Evolutionary conservation across 2,888 invertebrate genomes (phyloP).

Genomic region (Yponomeuta malinellus): DNA sequence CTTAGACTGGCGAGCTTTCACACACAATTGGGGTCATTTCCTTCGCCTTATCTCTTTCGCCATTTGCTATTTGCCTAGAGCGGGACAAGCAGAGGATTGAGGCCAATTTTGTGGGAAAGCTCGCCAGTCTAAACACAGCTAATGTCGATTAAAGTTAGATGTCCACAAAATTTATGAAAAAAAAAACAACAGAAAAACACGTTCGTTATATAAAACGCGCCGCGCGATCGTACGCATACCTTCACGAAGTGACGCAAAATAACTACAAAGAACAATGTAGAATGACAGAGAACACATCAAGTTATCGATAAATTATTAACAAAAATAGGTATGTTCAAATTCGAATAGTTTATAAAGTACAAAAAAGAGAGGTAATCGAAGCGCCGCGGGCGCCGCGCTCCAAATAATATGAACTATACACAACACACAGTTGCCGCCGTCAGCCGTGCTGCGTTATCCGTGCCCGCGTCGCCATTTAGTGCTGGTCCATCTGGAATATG

Average conservation of each 20-base stretch:
- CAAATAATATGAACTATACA: conserved; percentile 30
- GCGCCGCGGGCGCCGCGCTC: conserved; percentile 21
- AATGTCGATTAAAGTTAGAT: neutral
- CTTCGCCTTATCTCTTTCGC: too few relatives aligned
- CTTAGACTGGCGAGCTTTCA: too few relatives aligned
- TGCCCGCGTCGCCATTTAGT: conserved; percentile 43
- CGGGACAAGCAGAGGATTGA: too few relatives aligned
- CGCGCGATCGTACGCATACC: neutral
- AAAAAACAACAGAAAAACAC: neutral
- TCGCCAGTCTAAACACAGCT: too few relatives aligned
- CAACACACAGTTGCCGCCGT: conserved; percentile 8
- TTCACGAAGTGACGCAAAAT: conserved; percentile 44
- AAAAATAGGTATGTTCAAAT: conserved; percentile 64
- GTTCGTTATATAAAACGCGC: neutral
- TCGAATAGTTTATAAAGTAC: conserved; percentile 42
- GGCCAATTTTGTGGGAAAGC: too few relatives aligned
- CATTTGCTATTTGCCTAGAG: too few relatives aligned
- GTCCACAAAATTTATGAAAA: neutral
- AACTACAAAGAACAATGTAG: conserved; percentile 55
- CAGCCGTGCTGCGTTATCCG: conserved; percentile 23
- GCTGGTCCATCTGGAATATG: conserved; percentile 64
- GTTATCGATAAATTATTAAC: conserved; percentile 63
- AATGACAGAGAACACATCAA: conserved; percentile 50
- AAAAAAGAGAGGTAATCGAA: conserved; percentile 11
- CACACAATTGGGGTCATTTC: too few relatives aligned